Evolutionary conservation across 1,140 invertebrate species (phyloP), one percentile per base, ranked within the genome.

Genomic region (Vanessa tameamea): DNA sequence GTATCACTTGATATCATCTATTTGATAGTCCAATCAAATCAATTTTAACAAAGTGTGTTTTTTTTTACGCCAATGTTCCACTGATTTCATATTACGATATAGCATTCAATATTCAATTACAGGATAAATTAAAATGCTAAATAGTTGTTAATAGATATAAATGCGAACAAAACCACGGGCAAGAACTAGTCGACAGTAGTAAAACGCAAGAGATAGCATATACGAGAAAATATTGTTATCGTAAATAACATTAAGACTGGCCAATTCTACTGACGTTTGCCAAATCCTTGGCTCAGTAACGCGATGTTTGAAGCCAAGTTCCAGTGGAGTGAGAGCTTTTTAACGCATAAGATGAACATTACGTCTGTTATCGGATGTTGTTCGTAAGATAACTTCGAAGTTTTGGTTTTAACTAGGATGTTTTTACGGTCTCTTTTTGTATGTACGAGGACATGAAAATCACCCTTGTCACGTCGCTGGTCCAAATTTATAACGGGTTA

Each of bases 321-420:
- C 16, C 50, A 57, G 37, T 69, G 51, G 66, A 57, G 31, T 59
- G 53, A 47, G 57, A 59, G 66, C 51, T 14, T 69, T 59, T 69
- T 55, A 68, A 47, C 53, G 55, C 66, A 37, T 14, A 37, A 68
- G 15, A 57, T 69, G 31, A 53, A 47, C 66, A 59, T 59, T 59
- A 69, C 12, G 57, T 14, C 12, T 23, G 31, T 47, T 59, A 57
- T 57, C 53, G 66, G 23, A 47, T 47, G 50, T 14, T 55, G 50
- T 67, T 16, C 1, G 8, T 23, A 2, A 57, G 53, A 57, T 57
- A 23, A 16, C 15, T n/a, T 53, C 11, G 20, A 57, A 11, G 20
- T 57, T 57, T 12, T 9, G 8, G 13, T 9, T 23, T 57, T 11
- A 23, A 23, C 9, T 57, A 6, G 26, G 26, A 31, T 31, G 26